Evolutionary conservation across 2,888 invertebrate species (phyloP), one percentile per base, ranked within the genome.

Genomic region (Temnothorax ravouxi): DNA sequence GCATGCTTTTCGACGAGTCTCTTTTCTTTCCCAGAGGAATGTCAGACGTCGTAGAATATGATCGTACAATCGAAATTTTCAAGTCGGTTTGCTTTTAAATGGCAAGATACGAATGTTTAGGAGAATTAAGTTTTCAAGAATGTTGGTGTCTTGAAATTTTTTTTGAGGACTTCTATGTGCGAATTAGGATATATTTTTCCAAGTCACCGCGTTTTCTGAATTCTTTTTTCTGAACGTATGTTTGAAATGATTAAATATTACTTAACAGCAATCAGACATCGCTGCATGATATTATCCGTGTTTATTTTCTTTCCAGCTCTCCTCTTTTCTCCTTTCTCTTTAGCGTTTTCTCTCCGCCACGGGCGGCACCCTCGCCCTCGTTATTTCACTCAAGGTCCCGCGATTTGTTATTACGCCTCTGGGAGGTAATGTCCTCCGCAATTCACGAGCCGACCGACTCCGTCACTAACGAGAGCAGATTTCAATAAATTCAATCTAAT

Each of bases 401-500:
- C n/a, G 54, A 44, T 29, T 77, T 9, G 52, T 62, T 64, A 52
- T 64, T 77, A 77, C 76, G 66, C 4, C n/a, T 52, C 76, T 77
- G 66, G 41, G 29, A 66, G 66, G 52, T 64, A 77, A 77, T 41
- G 52, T 54, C 52, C 64, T 64, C 52, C n/a, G 41, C 54, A 54
- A 66, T 77, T 77, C 76, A 66, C 76, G 25, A 64, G 66, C 13
- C 29, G n/a, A n/a, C n/a, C n/a, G 47, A 21, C 47, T 75, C 54
- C 61, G 34, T 61, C 25, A 25, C 54, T 77, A 62, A 66, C 41
- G 54, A 77, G 41, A 52, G 25, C 52, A 66, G 66, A 77, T 77
- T 77, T 77, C 66, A 54, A 77, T 77, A 41, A 52, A 77, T 77
- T 77, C 54, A 66, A 77, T 77, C 64, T 66, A 54, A 77, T 64